Evolutionary conservation across 1,140 invertebrate genomes (phyloP), one percentile per base, ranked within the genome.

Genomic region (Ips nitidus): DNA sequence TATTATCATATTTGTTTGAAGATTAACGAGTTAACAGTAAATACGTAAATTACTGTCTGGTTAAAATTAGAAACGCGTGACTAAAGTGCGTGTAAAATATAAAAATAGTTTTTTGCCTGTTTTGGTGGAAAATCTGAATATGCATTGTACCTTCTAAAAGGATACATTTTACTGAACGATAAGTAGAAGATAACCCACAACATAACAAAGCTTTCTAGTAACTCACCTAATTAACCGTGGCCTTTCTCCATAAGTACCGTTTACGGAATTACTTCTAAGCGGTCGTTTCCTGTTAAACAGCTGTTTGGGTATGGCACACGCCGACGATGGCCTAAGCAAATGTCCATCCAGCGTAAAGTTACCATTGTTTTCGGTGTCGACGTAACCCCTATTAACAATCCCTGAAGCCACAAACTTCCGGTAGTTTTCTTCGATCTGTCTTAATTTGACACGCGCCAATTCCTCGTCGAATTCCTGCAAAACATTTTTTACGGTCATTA

Each of bases 381-480:
- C 53, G 52, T 74, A 75, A 7, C 59, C 71, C 8, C 71, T 55
- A 66, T 78, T 76, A 1, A 73, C 69, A 22, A 70, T 71, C 8
- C 76, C 76, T 37, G 66, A 68, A 43, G 71, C 69, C 50, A 77
- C 50, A 53, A 74, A 77, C 52, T 71, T 72, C 22, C 63, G 62
- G 61, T 75, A 77, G 66, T 77, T 77, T 66, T 75, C 73, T 58
- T 77, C 76, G 2, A 77, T 77, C 52, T 69, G 65, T 8, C 73
- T 64, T 8, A 77, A 53, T 68, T 70, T 73, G 39, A 38, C 45
- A 5, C 76, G 59, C 7, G 70, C 53, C 42, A 57, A 42, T 50
- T 75, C 74, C 7, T 76, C 72, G 37, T 73, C 43, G 37, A 71
- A 71, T 47, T 66, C 63, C 41, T 42, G 2, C 0, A 22, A 22